Percentiles rank a stretch among this genome's conserved stretches.
Evolutionary conservation across 2,113 vertebrate species (phyloP).

Genomic region (Anolis sagrei): DNA sequence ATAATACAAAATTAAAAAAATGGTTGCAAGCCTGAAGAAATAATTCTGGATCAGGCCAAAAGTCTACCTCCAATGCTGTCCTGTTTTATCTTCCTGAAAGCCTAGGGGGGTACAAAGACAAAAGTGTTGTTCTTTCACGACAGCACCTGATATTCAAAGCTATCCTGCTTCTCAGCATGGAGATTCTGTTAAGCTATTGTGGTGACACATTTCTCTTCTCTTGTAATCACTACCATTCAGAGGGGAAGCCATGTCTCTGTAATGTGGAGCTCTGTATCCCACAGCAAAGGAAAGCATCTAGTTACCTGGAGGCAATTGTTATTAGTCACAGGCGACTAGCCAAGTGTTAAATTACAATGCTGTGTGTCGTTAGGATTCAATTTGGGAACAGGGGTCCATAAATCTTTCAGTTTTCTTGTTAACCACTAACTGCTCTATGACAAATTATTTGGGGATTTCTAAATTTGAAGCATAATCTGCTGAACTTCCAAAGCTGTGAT

Average conservation of each 20-base stretch:
- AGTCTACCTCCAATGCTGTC: background rate
- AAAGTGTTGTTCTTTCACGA: background rate
- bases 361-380: background rate
- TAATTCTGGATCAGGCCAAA: background rate
- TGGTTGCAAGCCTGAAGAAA: too few relatives aligned
- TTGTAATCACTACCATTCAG: background rate
- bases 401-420: background rate
- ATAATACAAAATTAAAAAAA: too few relatives aligned
- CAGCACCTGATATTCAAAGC: background rate
- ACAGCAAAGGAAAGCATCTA: background rate
- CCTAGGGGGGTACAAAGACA: background rate
- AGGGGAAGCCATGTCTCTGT: background rate
- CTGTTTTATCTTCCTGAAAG: background rate
- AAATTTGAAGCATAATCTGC: background rate
- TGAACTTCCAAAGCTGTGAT: background rate
- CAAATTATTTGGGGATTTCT: background rate
- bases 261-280: too few relatives aligned
- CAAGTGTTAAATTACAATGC: background rate
- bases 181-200: background rate
- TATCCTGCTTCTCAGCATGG: background rate
- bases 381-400: conserved; percentile 7
- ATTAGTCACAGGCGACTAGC: background rate
- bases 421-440: background rate
- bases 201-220: background rate
- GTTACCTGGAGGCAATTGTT: background rate